phyloP scores from a whole-genome alignment of 2,113 vertebrate species.

The Datnioides undecimradiatus region DNA sequence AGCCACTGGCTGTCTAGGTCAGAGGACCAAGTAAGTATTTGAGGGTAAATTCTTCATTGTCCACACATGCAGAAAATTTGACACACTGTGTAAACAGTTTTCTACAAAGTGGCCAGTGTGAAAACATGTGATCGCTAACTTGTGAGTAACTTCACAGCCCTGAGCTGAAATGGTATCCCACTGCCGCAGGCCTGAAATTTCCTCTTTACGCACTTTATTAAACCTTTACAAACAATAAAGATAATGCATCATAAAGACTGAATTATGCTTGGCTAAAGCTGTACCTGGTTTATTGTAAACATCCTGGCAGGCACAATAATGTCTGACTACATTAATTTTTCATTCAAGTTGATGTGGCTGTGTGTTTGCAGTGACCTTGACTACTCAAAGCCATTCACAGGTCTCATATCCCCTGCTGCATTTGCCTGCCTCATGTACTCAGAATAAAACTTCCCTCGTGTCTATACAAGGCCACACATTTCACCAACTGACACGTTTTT shows the following conservation, averaged over 20 bases:
- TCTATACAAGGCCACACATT: constrained; percentile 39
- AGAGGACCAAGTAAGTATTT: constrained; percentile 36
- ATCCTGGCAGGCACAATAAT: neutral
- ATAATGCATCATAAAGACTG: neutral
- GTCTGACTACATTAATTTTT: constrained; percentile 35
- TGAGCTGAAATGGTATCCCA: constrained; percentile 18
- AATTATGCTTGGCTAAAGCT: neutral
- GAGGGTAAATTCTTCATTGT: constrained; percentile 45
- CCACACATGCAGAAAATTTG: constrained; percentile 27
- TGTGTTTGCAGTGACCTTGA: constrained; percentile 49
- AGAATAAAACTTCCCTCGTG: constrained; percentile 27
- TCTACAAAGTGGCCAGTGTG: constrained; percentile 39
- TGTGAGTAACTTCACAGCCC: constrained; percentile 3
- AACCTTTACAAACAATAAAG: neutral
- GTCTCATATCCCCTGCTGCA: neutral
- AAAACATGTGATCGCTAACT: constrained; percentile 48
- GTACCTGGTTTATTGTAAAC: neutral
- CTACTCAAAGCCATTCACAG: constrained; percentile 27
- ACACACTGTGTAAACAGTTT: constrained; percentile 27
- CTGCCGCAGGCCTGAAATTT: neutral
- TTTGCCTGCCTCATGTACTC: neutral
- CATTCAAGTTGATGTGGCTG: constrained; percentile 5
- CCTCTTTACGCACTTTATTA: neutral
- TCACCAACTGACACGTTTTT: constrained; percentile 59
- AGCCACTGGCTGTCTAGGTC: constrained; percentile 46